Conservation (phyloP, 2,888 invertebrate species). For the Elgonia sp. region DNA sequence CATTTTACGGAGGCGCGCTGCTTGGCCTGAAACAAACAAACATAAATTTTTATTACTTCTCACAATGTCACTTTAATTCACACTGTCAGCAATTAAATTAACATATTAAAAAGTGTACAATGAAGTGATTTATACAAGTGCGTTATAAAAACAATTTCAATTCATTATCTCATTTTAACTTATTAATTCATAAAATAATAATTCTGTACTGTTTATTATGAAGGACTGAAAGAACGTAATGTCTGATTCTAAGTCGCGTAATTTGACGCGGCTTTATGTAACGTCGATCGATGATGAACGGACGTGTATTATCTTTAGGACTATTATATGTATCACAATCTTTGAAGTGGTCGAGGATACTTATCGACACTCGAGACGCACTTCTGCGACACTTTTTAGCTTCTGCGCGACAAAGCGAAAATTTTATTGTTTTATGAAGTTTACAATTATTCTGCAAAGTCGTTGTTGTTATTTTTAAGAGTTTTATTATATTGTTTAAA, state of each 20-base stretch:
- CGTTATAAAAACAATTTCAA: background rate
- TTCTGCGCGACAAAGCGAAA: slow-evolving; percentile 4
- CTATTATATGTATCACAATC: slow-evolving; percentile 60
- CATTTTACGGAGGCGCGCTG: slow-evolving; percentile 98
- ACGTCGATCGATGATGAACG: slow-evolving; percentile 51
- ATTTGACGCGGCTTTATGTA: slow-evolving; percentile 54
- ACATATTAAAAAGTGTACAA: slow-evolving; percentile 1
- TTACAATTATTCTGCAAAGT: background rate
- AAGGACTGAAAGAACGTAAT: slow-evolving; percentile 8
- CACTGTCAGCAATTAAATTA: too few species aligned
- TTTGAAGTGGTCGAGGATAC: slow-evolving; percentile 44
- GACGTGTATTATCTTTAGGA: slow-evolving; percentile 70
- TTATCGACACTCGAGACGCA: slow-evolving; percentile 66
- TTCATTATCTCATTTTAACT: slow-evolving; percentile 2
- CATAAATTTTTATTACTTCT: slow-evolving; percentile 23
- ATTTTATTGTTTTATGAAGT: background rate
- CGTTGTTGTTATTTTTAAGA: too few species aligned
- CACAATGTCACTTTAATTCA: background rate
- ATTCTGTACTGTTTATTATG: background rate
- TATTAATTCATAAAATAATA: slow-evolving; percentile 8
- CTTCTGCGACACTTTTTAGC: slow-evolving; percentile 43
- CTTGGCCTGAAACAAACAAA: slow-evolving; percentile 93
- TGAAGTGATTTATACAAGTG: background rate
- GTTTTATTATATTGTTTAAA: too few species aligned
- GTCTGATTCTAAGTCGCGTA: slow-evolving; percentile 28